Evolutionary conservation across 2,888 invertebrate species (phyloP), one percentile per base, ranked within the genome.

Genomic region (Incurvaria masculella): DNA sequence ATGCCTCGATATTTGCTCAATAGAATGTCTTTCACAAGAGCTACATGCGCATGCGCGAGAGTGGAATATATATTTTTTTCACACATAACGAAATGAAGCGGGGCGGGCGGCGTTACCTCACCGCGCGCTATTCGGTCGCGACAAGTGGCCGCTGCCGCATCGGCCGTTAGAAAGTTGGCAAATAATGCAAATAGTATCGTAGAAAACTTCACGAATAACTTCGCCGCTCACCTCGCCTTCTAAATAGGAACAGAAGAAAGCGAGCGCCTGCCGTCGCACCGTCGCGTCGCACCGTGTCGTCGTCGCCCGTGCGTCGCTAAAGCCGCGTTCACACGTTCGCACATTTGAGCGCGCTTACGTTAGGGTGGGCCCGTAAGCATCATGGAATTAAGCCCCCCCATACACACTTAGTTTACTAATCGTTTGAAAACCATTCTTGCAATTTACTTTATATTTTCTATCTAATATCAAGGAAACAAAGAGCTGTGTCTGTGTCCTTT

Each of bases 111-210:
- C 33, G 72, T 78, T 76, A 78, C 76, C 75, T 75, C 72, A 76
- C 70, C 66, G 62, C 61, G 59, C 63, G 62, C 64, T 67, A 66
- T 33, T 33, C 69, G 67, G 74, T 75, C 75, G 76, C 75, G 74
- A 74, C 76, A 73, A 76, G 72, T 72, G 61, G 66, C 67, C n/a
- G n/a, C n/a, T n/a, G 64, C 69, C 74, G 69, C 69, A 73, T 74
- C 73, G 75, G 71, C 75, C 75, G 76, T 78, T 78, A 78, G 78
- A 78, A 78, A 76, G 76, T 78, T 72, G 69, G 72, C 69, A 72
- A 75, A 76, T 76, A 33, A 78, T 78, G 78, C 78, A 78, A 78
- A 78, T 78, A 74, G 70, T 76, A 74, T 74, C 71, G 76, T 78
- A 76, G 76, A 76, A 76, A 33, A 76, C 74, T 74, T 70, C 74